Conservation (phyloP, 2,113 vertebrate species). For the Agelaius tricolor region DNA sequence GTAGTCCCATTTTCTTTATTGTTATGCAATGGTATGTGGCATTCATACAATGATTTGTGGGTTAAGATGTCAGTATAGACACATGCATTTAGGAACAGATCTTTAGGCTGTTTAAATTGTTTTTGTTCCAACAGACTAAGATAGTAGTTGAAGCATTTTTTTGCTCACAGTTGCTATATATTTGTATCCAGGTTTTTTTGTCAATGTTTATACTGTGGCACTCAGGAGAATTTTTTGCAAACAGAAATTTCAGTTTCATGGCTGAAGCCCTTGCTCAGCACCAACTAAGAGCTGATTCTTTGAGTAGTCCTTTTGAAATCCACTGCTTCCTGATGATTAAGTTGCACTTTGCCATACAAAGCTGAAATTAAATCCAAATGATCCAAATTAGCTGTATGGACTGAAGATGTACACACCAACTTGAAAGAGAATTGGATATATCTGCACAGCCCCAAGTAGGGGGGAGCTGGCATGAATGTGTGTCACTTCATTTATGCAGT, state of each 20-base stretch:
- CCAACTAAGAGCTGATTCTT: not conserved
- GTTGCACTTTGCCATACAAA: not conserved
- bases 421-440: not conserved
- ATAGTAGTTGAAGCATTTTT: not conserved
- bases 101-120: not conserved
- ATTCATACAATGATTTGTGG: not conserved
- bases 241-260: not conserved
- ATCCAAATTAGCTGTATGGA: not conserved
- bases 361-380: not conserved
- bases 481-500: not conserved
- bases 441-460: not conserved
- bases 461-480: not conserved
- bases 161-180: accelerated
- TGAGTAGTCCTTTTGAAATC: not conserved
- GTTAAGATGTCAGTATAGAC: not conserved
- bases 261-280: not conserved
- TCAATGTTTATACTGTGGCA: not conserved
- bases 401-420: not conserved
- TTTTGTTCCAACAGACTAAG: not conserved
- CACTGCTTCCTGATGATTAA: not conserved
- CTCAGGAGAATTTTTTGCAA: not conserved
- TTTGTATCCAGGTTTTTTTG: not conserved
- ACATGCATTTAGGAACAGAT: accelerated
- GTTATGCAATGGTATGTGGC: not conserved
- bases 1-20: not conserved